Percentiles rank a stretch among this genome's conserved stretches.
Conservation (phyloP, 2,113 vertebrate species). For the Vombatus ursinus region DNA sequence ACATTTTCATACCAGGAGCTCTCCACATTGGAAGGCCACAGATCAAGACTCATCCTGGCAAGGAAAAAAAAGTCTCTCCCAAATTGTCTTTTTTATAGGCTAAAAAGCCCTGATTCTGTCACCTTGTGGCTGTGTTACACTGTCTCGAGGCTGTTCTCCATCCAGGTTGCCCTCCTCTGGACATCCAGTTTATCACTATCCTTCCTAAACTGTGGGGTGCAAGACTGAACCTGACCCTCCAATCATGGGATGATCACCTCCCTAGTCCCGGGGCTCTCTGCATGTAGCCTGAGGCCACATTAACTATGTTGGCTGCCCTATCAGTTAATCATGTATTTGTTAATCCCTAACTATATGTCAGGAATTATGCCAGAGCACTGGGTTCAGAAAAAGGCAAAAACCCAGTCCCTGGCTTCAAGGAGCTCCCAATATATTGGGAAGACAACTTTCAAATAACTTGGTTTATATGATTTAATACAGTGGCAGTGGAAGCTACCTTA, state of each 20-base stretch:
- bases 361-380: not conserved
- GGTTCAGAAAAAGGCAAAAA: not conserved
- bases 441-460: not conserved
- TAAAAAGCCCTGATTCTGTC: too few relatives aligned
- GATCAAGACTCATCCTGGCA: not conserved
- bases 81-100: too few relatives aligned
- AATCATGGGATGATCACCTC: not conserved
- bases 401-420: not conserved
- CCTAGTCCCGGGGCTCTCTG: not conserved
- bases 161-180: too few relatives aligned
- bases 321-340: not conserved
- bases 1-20: not conserved
- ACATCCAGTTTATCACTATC: not conserved
- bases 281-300: not conserved
- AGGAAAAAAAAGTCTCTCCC: not conserved
- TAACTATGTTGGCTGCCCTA: not conserved
- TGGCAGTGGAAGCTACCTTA: too few relatives aligned
- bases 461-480: too few relatives aligned
- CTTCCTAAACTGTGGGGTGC: not conserved
- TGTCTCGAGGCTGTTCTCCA: too few relatives aligned
- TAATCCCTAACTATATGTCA: not conserved
- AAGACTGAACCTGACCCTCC: too few relatives aligned
- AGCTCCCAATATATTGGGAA: not conserved
- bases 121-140: too few relatives aligned
- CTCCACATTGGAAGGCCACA: not conserved